Percentiles rank a stretch among this genome's conserved stretches.
Evolutionary conservation across 2,113 vertebrate genomes (phyloP).

Genomic region (Campylomormyrus tamandua): DNA sequence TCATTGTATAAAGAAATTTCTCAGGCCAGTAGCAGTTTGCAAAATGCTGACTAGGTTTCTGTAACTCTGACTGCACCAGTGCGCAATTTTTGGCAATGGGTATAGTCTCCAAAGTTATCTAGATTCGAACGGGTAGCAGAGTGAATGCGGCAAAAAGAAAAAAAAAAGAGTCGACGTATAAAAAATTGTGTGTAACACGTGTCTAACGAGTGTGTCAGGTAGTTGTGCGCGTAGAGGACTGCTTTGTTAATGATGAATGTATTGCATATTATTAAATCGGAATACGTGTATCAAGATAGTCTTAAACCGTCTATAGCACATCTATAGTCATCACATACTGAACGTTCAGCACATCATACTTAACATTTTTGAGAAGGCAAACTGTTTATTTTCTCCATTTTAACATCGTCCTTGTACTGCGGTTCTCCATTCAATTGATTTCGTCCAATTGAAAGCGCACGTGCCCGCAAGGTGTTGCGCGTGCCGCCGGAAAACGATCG

Average conservation of each 20-base stretch:
- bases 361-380: not conserved
- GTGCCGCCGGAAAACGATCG: not conserved
- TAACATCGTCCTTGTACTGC: not conserved
- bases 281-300: not conserved
- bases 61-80: not conserved
- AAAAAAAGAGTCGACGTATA: not conserved
- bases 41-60: constrained; percentile 6
- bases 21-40: not conserved
- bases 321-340: not conserved
- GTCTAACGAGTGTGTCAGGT: not conserved
- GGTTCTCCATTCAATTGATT: not conserved
- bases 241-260: not conserved
- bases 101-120: not conserved
- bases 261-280: not conserved
- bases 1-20: not conserved
- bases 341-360: not conserved
- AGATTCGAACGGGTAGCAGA: not conserved
- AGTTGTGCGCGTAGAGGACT: not conserved
- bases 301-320: not conserved
- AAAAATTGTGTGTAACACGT: not conserved
- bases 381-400: not conserved
- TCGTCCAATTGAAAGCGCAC: not conserved
- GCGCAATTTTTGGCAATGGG: not conserved
- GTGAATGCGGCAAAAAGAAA: not conserved
- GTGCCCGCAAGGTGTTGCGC: constrained; percentile 8